Conservation (phyloP, 2,797 vertebrate genomes). For the Heliangelus exortis region DNA sequence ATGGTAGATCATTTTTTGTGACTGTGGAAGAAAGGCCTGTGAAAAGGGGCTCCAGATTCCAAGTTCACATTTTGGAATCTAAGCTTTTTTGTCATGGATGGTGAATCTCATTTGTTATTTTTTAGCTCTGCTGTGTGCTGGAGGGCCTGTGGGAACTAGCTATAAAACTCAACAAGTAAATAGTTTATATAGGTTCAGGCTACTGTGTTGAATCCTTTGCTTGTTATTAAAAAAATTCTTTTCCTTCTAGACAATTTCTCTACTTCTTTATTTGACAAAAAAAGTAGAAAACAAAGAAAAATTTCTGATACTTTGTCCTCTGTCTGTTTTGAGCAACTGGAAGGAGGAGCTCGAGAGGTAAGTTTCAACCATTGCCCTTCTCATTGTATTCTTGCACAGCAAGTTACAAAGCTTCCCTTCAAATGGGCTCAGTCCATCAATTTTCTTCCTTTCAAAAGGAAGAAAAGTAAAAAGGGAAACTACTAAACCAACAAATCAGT, state of each 20-base stretch:
- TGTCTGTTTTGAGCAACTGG: constrained; percentile 93
- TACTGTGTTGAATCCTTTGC: neutral
- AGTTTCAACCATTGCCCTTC: neutral
- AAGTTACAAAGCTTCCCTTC: neutral
- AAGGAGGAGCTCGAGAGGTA: constrained; percentile 88
- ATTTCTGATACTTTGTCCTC: constrained; percentile 90
- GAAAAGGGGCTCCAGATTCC: neutral
- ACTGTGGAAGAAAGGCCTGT: neutral
- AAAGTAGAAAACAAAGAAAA: constrained; percentile 77
- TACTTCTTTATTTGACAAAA: constrained; percentile 85
- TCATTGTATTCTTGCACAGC: neutral
- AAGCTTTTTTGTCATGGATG: neutral
- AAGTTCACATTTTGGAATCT: neutral
- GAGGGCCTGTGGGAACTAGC: neutral
- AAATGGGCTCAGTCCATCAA: neutral
- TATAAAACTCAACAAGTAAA: neutral
- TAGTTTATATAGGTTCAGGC: neutral
- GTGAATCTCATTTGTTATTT: neutral
- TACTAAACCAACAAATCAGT: neutral
- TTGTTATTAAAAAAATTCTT: neutral
- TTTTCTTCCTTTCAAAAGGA: neutral
- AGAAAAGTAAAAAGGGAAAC: neutral
- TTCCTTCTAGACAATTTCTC: constrained; percentile 85
- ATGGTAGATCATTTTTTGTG: neutral
- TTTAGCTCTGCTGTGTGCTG: neutral